Evolutionary conservation across 2,888 invertebrate genomes (phyloP).

Genomic region (Pseudococcus longispinus): DNA sequence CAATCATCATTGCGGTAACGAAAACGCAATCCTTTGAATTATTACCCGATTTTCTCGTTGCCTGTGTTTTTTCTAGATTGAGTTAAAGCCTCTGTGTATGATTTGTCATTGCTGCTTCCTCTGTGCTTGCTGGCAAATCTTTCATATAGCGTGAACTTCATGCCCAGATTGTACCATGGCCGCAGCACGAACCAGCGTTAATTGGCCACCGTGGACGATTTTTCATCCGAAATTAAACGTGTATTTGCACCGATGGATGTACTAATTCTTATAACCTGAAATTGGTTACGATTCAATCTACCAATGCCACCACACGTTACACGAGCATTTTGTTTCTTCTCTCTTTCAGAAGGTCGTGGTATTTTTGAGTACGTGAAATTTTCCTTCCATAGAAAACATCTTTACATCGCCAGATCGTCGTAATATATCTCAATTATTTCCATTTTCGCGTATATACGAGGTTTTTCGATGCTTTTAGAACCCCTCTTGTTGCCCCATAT

Average conservation of each 20-base stretch:
- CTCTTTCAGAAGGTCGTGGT: no score
- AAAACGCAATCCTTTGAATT: slow-evolving; percentile 46
- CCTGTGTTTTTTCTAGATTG: neutral
- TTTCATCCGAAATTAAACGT: neutral
- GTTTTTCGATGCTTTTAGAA: neutral
- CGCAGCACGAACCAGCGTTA: neutral
- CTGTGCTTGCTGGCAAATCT: neutral
- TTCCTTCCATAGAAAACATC: neutral
- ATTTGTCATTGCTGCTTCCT: neutral
- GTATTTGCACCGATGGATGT: neutral
- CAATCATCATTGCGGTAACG: slow-evolving; percentile 43
- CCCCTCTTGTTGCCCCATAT: no score
- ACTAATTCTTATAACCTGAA: neutral
- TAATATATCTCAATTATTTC: slow-evolving; percentile 2
- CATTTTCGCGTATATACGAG: neutral
- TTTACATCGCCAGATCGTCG: neutral
- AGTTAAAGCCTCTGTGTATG: slow-evolving; percentile 14
- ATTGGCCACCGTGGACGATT: neutral
- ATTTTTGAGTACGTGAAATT: no score
- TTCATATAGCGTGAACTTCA: neutral
- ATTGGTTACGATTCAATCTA: neutral
- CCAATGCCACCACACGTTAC: neutral
- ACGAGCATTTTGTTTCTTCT: no score
- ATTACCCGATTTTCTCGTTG: slow-evolving; percentile 34
- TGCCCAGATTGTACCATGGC: neutral